Base-by-base conservation (phyloP, 1,140 invertebrate genomes). In the Aphelenchoides avenae region DNA sequence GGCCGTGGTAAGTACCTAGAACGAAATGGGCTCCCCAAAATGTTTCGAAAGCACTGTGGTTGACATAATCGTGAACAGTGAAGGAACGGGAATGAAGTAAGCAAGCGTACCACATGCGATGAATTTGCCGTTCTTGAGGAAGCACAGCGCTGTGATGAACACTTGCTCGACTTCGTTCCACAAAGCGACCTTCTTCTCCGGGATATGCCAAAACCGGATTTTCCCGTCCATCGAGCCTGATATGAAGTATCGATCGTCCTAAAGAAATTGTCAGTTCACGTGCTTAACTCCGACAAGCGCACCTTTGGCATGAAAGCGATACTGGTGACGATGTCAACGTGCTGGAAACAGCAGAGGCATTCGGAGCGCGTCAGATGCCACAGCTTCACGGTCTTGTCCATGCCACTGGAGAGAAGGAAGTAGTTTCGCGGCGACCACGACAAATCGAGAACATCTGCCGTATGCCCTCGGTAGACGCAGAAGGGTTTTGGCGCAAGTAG, bases 251-350 rank as follows among this genome's bases (percentile, higher is more conserved):
- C 81, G 66, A 66, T 83, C 82, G 74, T 83, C 81, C 77, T 75
- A 27, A 75, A 75, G 62, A 54, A 41, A 49, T 36, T 46, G 18
- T 49, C 51, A 49, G 7, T 7, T 15, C 9, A 43, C 7, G 9
- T 49, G 7, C 7, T 43, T 7, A 49, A 48, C 7, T 49, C n/a
- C 9, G 7, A 41, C 90, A 80, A 79, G 61, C 48, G 15, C 75
- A 84, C 84, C 53, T 87, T 84, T 0, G 94, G 93, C 82, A 97
- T 91, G 78, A 98, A 98, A 31, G 89, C 91, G 70, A 98, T 95
- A 1, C 92, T 91, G 0, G 93, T 97, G 18, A 97, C 92, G 80
- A 96, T 96, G 79, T 97, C 93, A 66, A 96, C 93, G 75, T 97
- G 93, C 77, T 97, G 92, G 79, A 98, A 98, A 78, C 91, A 94